Percentiles rank a stretch among this genome's conserved stretches.
Conservation (phyloP, 1,140 invertebrate species). For the Pollicipes pollicipes region DNA sequence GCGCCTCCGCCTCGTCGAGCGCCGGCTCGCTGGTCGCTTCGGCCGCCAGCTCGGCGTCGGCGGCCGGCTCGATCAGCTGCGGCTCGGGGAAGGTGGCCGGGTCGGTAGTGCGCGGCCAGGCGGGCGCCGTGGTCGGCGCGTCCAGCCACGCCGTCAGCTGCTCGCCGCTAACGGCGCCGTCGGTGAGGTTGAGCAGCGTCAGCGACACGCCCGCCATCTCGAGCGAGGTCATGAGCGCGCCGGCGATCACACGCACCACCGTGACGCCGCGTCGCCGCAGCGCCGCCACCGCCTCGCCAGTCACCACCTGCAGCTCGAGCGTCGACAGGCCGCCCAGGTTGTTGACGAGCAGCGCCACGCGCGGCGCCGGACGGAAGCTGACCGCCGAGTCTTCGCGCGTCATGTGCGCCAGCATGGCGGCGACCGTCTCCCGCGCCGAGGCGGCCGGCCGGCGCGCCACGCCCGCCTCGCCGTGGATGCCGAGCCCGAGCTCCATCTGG, state of each 20-base stretch:
- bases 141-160: not conserved
- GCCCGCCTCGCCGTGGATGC: constrained; percentile 74
- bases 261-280: not conserved
- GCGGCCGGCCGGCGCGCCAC: constrained; percentile 41
- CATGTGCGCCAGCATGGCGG: constrained; percentile 32
- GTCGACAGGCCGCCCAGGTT: constrained; percentile 60
- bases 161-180: not conserved
- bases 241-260: not conserved
- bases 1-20: not conserved
- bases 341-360: constrained; percentile 50
- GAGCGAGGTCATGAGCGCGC: not conserved
- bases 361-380: constrained; percentile 31
- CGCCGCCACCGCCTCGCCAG: constrained; percentile 38
- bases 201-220: not conserved
- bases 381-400: constrained; percentile 23
- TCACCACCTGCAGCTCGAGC: constrained; percentile 56
- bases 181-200: not conserved
- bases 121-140: no score
- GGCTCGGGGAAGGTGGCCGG: not conserved
- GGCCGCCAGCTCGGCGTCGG: no score
- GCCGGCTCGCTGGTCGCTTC: not conserved
- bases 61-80: no score
- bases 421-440: constrained; percentile 28
- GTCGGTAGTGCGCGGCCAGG: not conserved
- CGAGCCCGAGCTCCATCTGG: constrained; percentile 63